A percentile compares a stretch with the other conserved stretches of the same genome.
These are phyloP conservation scores for Apodemus sylvaticus DNA, from an alignment of 2,113 vertebrate species.

Conservation along the genomic window DNA sequence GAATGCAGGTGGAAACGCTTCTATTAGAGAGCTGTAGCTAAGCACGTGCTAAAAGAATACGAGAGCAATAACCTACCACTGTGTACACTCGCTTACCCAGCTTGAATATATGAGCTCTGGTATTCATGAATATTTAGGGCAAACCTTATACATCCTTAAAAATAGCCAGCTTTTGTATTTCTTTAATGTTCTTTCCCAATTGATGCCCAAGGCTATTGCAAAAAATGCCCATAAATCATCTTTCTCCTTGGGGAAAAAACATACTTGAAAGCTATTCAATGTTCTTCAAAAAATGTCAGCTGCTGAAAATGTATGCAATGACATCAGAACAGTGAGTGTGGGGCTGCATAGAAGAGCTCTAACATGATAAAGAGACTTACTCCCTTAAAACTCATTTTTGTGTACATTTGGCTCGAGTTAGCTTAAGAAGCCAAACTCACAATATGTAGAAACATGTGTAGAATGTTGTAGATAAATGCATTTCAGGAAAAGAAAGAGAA, in stretches of 20 bases:
- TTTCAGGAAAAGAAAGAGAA: constrained; percentile 11
- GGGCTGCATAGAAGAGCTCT: background rate
- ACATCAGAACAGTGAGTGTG: constrained; percentile 20
- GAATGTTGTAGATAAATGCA: background rate
- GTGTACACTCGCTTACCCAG: constrained; percentile 26
- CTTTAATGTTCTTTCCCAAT: constrained; percentile 57
- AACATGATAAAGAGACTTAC: background rate
- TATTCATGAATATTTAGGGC: constrained; percentile 68
- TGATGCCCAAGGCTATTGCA: constrained; percentile 56
- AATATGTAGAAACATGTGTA: background rate
- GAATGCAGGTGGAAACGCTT: background rate
- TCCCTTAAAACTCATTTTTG: background rate
- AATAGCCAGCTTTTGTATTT: constrained; percentile 65
- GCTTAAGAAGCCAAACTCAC: background rate
- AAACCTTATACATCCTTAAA: constrained; percentile 63
- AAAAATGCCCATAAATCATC: constrained; percentile 71
- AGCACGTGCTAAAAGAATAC: background rate
- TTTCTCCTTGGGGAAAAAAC: constrained; percentile 60
- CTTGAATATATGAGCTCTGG: constrained; percentile 37
- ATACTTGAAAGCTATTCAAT: constrained; percentile 69
- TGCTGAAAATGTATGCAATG: constrained; percentile 67
- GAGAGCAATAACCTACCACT: background rate
- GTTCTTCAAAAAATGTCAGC: constrained; percentile 54
- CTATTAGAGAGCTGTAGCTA: background rate
- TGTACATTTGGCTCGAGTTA: background rate